phyloP scores from a whole-genome alignment of 2,888 invertebrate species.

The Pediacus dermestoides region DNA sequence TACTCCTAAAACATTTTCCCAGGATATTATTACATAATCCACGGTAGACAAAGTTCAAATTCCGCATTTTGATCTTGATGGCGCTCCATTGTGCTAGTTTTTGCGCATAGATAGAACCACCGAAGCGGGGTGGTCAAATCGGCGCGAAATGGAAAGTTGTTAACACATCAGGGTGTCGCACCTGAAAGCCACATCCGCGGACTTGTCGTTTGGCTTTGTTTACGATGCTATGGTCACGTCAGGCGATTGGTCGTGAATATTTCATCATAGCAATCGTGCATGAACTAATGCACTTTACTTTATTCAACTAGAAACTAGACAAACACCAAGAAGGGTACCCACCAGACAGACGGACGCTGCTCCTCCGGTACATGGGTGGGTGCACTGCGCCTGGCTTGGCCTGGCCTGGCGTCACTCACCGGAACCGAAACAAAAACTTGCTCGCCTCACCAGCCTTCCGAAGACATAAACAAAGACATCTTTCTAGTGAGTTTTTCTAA shows the following conservation, averaged over 20 bases:
- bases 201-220: conserved; percentile 5
- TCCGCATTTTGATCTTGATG: no score
- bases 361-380: not conserved
- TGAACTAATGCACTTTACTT: conserved; percentile 12
- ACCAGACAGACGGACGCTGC: conserved; percentile 5
- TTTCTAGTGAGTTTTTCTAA: no score
- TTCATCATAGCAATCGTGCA: conserved; percentile 11
- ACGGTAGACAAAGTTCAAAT: no score
- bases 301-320: conserved; percentile 12
- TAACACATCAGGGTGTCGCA: conserved; percentile 8
- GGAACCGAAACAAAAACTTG: conserved; percentile 9
- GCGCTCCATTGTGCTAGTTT: no score
- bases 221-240: conserved; percentile 8
- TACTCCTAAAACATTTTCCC: no score
- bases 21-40: no score
- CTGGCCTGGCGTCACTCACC: conserved; percentile 3
- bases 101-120: no score
- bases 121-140: not conserved
- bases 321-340: conserved; percentile 4
- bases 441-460: no score
- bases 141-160: conserved; percentile 9
- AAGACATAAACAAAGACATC: no score
- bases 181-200: conserved; percentile 6
- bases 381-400: conserved; percentile 2
- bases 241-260: conserved; percentile 7